Conservation (phyloP, 2,113 vertebrate species). For the Mormyrus iriodes region DNA sequence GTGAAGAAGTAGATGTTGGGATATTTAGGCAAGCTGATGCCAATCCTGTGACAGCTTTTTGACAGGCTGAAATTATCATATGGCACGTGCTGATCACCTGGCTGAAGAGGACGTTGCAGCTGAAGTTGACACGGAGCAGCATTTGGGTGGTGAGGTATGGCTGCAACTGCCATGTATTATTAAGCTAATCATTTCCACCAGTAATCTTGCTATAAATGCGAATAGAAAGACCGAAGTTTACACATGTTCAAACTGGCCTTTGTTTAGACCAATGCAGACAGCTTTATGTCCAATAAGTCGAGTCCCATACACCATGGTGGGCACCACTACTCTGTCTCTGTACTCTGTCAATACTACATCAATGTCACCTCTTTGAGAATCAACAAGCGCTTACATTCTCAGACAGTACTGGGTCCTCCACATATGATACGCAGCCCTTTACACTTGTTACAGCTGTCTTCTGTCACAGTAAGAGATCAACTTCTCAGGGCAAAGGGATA, state of each 20-base stretch:
- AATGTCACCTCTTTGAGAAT: background rate
- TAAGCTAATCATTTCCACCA: background rate
- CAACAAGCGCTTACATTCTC: background rate
- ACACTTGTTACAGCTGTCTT: background rate
- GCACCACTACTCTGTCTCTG: background rate
- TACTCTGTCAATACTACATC: background rate
- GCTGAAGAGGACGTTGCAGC: background rate
- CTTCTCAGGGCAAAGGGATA: background rate
- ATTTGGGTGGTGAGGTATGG: background rate
- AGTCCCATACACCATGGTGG: background rate
- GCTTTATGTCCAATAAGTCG: background rate
- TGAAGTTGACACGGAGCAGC: background rate
- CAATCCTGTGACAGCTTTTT: background rate
- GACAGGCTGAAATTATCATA: background rate
- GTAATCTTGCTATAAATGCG: background rate
- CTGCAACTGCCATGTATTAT: background rate
- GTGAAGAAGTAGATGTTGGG: background rate
- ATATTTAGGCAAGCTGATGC: background rate
- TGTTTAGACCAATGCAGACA: background rate
- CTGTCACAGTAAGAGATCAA: background rate
- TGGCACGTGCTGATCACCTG: background rate
- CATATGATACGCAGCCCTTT: background rate
- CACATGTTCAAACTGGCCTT: background rate
- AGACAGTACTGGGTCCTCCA: background rate
- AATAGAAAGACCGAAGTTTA: background rate